A percentile compares a stretch with the other conserved stretches of the same genome.
Evolutionary conservation across 2,888 invertebrate genomes (phyloP).

Genomic region (Odontocolon sp.): DNA sequence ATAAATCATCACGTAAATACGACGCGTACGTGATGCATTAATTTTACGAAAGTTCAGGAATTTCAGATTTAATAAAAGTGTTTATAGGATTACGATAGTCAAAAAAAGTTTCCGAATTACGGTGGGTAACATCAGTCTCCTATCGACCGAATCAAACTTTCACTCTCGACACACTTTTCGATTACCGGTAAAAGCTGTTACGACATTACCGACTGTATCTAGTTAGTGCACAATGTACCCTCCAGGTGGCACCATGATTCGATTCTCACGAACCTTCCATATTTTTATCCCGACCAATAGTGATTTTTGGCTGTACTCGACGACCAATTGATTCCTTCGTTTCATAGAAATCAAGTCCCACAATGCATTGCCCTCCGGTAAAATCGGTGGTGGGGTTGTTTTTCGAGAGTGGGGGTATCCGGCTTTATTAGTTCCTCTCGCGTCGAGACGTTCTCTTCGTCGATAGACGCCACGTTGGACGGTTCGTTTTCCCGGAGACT

Average conservation of each 20-base stretch:
- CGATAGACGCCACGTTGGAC: slow-evolving; percentile 63
- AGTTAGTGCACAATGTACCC: no score
- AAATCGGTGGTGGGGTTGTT: neutral
- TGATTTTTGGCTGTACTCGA: neutral
- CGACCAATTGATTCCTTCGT: slow-evolving; percentile 24
- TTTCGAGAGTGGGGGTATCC: neutral
- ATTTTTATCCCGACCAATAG: slow-evolving; percentile 14
- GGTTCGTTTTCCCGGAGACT: slow-evolving; percentile 34
- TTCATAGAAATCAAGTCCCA: neutral
- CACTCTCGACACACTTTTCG: neutral
- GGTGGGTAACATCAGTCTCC: neutral
- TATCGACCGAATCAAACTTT: neutral
- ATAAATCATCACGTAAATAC: slow-evolving; percentile 37
- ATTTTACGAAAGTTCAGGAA: no score
- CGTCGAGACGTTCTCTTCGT: slow-evolving; percentile 65
- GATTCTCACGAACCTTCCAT: neutral
- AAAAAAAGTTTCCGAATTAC: neutral
- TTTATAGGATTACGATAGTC: no score
- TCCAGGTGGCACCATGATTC: neutral
- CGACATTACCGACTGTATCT: no score
- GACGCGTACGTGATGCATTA: neutral
- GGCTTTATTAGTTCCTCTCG: slow-evolving; percentile 36
- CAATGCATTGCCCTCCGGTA: neutral
- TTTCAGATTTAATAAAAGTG: no score
- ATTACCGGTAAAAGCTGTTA: no score